Evolutionary conservation across 2,113 vertebrate genomes (phyloP).

Genomic region (Glaucomys volans): DNA sequence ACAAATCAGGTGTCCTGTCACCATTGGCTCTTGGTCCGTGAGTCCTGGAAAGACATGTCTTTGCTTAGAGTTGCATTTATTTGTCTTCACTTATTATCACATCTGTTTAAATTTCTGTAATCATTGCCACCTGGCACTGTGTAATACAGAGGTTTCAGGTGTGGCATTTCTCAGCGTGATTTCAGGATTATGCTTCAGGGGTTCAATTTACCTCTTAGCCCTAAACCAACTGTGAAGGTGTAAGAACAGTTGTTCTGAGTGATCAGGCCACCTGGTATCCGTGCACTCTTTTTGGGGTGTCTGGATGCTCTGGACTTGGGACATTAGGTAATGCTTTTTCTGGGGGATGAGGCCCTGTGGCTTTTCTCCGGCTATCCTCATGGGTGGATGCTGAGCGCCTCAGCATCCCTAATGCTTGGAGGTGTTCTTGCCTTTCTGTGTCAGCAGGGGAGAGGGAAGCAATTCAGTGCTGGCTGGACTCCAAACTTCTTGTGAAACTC

Average conservation of each 20-base stretch:
- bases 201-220: not conserved
- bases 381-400: not conserved
- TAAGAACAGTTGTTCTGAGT: not conserved
- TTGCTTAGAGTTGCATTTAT: not conserved
- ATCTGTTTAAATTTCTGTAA: not conserved
- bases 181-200: not conserved
- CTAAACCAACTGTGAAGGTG: not conserved
- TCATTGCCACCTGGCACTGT: not conserved
- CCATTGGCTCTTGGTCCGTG: not conserved
- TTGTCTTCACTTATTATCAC: not conserved
- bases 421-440: not conserved
- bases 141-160: not conserved
- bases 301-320: not conserved
- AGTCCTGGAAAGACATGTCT: not conserved
- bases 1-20: no score
- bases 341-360: not conserved
- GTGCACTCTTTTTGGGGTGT: not conserved
- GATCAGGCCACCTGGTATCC: not conserved
- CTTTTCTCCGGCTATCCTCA: not conserved
- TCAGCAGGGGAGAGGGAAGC: not conserved
- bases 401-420: not conserved
- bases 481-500: conserved; percentile 39
- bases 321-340: not conserved
- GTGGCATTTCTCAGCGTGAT: not conserved
- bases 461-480: not conserved